Evolutionary conservation across 2,888 invertebrate species (phyloP).

Genomic region (Cyclophora albipunctata): DNA sequence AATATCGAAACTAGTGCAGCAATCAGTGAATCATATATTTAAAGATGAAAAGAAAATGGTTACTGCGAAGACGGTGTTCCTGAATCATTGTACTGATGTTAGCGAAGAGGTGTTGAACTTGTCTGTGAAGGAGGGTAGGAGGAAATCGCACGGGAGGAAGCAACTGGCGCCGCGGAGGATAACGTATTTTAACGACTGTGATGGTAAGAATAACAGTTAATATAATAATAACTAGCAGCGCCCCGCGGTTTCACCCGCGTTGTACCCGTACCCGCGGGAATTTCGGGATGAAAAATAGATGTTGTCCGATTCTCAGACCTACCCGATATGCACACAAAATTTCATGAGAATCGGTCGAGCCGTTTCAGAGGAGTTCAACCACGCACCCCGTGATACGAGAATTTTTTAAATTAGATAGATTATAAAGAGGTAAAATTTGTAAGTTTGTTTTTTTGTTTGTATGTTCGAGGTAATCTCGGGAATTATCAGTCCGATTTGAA

Average conservation of each 20-base stretch:
- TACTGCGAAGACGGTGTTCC: slow-evolving; percentile 60
- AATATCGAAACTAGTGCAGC: slow-evolving; percentile 58
- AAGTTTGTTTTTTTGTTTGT: no score
- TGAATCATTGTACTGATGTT: slow-evolving; percentile 28
- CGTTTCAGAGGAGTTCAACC: no score
- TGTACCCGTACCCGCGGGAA: no score
- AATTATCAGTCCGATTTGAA: no score
- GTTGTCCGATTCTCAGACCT: neutral
- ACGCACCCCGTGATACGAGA: no score
- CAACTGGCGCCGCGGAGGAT: slow-evolving; percentile 61
- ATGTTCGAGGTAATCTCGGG: no score
- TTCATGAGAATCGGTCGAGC: no score
- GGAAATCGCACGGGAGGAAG: slow-evolving; percentile 58
- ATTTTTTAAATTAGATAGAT: neutral
- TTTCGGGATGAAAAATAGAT: slow-evolving; percentile 1
- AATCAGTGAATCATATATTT: slow-evolving; percentile 61
- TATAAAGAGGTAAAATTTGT: no score
- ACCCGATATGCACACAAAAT: no score
- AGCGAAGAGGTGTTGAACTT: slow-evolving; percentile 45
- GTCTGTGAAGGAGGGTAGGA: slow-evolving; percentile 52
- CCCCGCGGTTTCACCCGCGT: no score
- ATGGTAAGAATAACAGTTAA: slow-evolving; percentile 34
- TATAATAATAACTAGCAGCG: no score
- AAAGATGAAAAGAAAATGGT: slow-evolving; percentile 48
- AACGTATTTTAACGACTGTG: slow-evolving; percentile 39